phyloP scores from a whole-genome alignment of 2,797 vertebrate genomes.

The Spea hammondii region DNA sequence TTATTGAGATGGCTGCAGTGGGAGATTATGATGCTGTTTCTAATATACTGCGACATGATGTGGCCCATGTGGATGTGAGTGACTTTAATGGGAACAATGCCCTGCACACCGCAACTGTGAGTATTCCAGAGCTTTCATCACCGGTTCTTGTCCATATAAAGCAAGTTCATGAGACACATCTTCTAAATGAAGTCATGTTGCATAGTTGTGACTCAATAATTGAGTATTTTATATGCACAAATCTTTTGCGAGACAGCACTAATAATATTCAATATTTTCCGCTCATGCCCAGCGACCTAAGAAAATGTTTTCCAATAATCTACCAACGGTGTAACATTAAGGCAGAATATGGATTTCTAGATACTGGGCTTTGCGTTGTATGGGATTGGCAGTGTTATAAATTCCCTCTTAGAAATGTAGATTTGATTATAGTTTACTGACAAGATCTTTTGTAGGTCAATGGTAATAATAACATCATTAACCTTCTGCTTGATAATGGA shows the following conservation, averaged over 20 bases:
- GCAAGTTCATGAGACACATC: neutral
- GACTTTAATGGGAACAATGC: slow-evolving; percentile 74
- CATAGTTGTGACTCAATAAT: too few species aligned
- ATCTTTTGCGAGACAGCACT: too few species aligned
- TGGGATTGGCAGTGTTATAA: neutral
- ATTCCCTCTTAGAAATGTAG: slow-evolving; percentile 6
- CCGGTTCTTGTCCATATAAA: neutral
- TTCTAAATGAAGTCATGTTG: too few species aligned
- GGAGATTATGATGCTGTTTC: slow-evolving; percentile 66
- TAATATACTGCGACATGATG: slow-evolving; percentile 61
- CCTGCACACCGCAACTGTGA: slow-evolving; percentile 80
- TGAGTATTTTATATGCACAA: too few species aligned
- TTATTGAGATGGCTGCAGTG: slow-evolving; percentile 69
- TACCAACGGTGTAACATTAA: too few species aligned
- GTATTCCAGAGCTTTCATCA: neutral
- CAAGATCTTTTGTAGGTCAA: slow-evolving; percentile 66
- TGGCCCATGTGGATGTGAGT: slow-evolving; percentile 73
- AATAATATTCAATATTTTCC: too few species aligned
- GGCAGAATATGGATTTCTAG: too few species aligned
- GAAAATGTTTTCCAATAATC: too few species aligned
- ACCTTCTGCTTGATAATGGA: slow-evolving; percentile 78
- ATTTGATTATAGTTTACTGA: slow-evolving; percentile 5
- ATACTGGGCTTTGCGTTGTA: neutral
- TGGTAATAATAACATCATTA: slow-evolving; percentile 70
- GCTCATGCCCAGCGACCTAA: too few species aligned